These are phyloP conservation scores for Oreocharis arfaki DNA, from an alignment of 2,113 vertebrate genomes.

Conservation along the genomic window DNA sequence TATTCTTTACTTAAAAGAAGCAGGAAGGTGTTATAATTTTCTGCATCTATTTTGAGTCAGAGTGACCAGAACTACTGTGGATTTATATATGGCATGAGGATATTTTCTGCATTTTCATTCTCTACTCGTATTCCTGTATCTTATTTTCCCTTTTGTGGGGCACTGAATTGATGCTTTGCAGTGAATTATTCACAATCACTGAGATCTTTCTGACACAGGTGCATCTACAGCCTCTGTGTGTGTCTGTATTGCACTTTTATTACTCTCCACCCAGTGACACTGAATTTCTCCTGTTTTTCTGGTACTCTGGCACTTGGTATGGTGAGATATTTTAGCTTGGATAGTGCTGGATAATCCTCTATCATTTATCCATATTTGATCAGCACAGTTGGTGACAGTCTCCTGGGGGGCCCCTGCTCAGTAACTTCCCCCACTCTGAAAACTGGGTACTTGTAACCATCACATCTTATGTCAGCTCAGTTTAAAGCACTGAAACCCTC, in stretches of 20 bases:
- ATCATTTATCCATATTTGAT: background rate
- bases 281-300: background rate
- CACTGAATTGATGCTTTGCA: background rate
- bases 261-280: background rate
- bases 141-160: slow-evolving; percentile 16
- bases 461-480: background rate
- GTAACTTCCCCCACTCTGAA: background rate
- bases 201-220: background rate
- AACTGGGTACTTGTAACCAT: background rate
- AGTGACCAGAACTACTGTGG: background rate
- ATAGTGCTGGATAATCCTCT: background rate
- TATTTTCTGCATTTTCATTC: slow-evolving; percentile 1
- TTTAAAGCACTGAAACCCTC: background rate
- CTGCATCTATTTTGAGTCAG: slow-evolving; percentile 2
- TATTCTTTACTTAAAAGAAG: background rate
- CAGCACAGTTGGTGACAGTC: background rate
- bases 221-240: background rate
- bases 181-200: background rate
- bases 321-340: background rate
- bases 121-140: background rate
- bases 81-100: background rate
- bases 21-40: background rate
- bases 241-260: background rate
- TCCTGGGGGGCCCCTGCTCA: background rate
- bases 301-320: background rate